phyloP scores from a whole-genome alignment of 2,113 vertebrate species.

The Scartelaos histophorus region DNA sequence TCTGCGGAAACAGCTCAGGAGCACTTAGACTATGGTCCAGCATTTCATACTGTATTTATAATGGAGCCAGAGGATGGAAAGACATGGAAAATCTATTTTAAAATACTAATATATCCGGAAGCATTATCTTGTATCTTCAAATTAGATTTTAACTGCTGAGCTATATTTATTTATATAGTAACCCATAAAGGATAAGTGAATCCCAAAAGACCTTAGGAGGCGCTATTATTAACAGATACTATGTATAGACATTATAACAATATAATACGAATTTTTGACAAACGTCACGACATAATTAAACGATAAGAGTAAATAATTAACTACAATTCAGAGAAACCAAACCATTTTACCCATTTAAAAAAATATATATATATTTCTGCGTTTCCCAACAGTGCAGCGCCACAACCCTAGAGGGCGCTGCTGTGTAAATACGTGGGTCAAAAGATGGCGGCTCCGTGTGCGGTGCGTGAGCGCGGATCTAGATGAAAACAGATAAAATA shows the following conservation, averaged over 20 bases:
- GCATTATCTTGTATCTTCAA: no score
- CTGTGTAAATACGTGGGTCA: conserved; percentile 31
- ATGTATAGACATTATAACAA: no score
- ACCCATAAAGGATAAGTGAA: no score
- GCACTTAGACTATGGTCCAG: background rate
- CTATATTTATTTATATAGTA: no score
- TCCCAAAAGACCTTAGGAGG: no score
- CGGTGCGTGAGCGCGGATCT: background rate
- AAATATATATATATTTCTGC: background rate
- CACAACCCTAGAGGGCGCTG: background rate
- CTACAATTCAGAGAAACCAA: background rate
- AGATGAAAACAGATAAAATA: background rate
- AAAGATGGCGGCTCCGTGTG: conserved; percentile 62
- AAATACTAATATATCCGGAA: no score
- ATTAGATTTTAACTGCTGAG: no score
- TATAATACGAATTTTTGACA: background rate
- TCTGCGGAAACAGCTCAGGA: background rate
- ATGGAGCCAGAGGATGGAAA: background rate
- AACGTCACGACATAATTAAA: background rate
- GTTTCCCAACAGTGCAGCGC: background rate
- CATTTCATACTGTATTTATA: no score
- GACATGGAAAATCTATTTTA: no score
- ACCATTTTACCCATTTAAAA: background rate
- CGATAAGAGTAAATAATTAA: background rate
- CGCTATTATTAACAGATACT: no score